Evolutionary conservation across 2,113 vertebrate genomes (phyloP).

Genomic region (Diadophis punctatus): DNA sequence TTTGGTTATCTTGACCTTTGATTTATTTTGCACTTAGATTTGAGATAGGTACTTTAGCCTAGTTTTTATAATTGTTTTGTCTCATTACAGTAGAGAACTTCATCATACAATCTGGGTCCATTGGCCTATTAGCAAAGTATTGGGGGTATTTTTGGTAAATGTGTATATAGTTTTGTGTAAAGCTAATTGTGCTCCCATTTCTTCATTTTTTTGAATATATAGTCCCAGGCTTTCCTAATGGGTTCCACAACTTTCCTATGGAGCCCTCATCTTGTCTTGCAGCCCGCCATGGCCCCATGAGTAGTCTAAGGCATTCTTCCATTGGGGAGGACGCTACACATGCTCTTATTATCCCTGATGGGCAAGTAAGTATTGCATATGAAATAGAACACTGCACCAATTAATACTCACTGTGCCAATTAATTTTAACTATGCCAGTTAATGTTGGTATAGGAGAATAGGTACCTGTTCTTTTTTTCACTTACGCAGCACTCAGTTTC

Average conservation of each 20-base stretch:
- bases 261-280: constrained; percentile 72
- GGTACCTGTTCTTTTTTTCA: not conserved
- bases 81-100: not conserved
- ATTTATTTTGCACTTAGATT: not conserved
- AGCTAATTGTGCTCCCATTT: not conserved
- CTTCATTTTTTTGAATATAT: constrained; percentile 84
- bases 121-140: not conserved
- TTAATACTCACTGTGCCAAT: not conserved
- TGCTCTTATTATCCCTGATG: constrained; percentile 86
- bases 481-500: not conserved
- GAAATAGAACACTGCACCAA: not conserved
- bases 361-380: constrained; percentile 77
- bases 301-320: constrained; percentile 78
- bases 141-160: not conserved
- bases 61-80: not conserved
- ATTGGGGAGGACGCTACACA: constrained; percentile 88
- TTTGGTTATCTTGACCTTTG: not conserved
- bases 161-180: fast-evolving
- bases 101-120: not conserved
- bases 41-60: not conserved
- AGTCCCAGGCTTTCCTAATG: constrained; percentile 87
- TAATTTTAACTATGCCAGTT: not conserved
- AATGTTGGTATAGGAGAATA: not conserved
- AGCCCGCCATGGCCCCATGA: constrained; percentile 60
- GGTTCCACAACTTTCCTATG: constrained; percentile 87